Evolutionary conservation across 2,113 vertebrate species (phyloP), one percentile per base, ranked within the genome.

Genomic region (Eulacestoma nigropectus): DNA sequence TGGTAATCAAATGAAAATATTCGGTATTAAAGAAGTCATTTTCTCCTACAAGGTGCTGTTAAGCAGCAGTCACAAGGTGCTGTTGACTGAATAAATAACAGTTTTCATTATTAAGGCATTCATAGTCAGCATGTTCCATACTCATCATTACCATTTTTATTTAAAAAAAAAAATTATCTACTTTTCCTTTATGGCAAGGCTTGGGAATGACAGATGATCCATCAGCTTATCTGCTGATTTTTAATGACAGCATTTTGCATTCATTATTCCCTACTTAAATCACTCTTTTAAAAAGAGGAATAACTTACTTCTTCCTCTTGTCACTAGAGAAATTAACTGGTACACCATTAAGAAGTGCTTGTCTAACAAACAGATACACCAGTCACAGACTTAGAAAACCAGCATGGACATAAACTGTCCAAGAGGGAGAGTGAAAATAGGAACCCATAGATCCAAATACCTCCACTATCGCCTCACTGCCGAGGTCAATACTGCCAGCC

Each of bases 231-330:
- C 96, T 47, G 82, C 95, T 82, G 79, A 87, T 86, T 94, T 97
- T 92, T 97, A 97, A 95, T 96, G 64, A 91, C 87, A 72, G 95
- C 82, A 41, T 94, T 97, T 94, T 90, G 88, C 96, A 97, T 97
- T 96, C 91, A 94, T 98, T 97, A 97, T 97, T 95, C 85, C 81
- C 96, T 94, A 92, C 97, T 97, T 96, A 94, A 95, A 91, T 90
- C 86, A 49, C 60, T 87, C 88, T 93, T 96, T 95, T 79, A 9
- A 69, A 92, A 93, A 83, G 74, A 89, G 86, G 89, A 94, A 89
- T 91, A 95, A 96, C 94, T 95, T 96, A 87, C 93, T 96, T 94
- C 95, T 55, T 97, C 87, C 92, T 90, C 95, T 85, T 91, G 82
- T 97, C 95, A 94, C 89, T 59, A 49, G 74, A 92, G 93, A 95